A percentile compares a stretch with the other conserved stretches of the same genome.
phyloP scores from a whole-genome alignment of 2,113 vertebrate genomes.

The Pipra filicauda region DNA sequence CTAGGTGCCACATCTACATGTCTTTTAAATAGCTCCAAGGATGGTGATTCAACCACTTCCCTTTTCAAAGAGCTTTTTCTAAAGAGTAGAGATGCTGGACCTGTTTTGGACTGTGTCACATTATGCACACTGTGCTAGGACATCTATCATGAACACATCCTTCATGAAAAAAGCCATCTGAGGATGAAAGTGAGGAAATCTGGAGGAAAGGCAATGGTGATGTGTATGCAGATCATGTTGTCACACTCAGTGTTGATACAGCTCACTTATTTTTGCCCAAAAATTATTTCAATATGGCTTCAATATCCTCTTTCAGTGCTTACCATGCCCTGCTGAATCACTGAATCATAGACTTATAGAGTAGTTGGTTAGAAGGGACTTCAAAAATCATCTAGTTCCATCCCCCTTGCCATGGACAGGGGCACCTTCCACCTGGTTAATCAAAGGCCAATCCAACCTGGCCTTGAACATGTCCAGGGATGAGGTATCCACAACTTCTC shows the following conservation, averaged over 20 bases:
- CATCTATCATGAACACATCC: not conserved
- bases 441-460: not conserved
- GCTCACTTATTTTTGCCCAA: not conserved
- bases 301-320: not conserved
- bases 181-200: not conserved
- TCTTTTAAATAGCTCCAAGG: not conserved
- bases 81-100: not conserved
- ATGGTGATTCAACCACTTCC: not conserved
- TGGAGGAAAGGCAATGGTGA: not conserved
- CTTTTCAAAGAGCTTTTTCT: not conserved
- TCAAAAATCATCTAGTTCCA: too few relatives aligned
- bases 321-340: not conserved
- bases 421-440: too few relatives aligned
- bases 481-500: not conserved
- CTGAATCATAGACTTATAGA: not conserved
- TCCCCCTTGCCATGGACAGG: too few relatives aligned
- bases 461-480: not conserved
- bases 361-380: not conserved
- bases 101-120: not conserved
- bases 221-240: not conserved
- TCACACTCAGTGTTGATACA: not conserved
- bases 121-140: not conserved
- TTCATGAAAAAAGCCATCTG: not conserved
- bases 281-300: not conserved
- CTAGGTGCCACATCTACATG: not conserved